These are phyloP conservation scores for Clitarchus hookeri DNA, from an alignment of 2,888 invertebrate species.

Conservation along the genomic window DNA sequence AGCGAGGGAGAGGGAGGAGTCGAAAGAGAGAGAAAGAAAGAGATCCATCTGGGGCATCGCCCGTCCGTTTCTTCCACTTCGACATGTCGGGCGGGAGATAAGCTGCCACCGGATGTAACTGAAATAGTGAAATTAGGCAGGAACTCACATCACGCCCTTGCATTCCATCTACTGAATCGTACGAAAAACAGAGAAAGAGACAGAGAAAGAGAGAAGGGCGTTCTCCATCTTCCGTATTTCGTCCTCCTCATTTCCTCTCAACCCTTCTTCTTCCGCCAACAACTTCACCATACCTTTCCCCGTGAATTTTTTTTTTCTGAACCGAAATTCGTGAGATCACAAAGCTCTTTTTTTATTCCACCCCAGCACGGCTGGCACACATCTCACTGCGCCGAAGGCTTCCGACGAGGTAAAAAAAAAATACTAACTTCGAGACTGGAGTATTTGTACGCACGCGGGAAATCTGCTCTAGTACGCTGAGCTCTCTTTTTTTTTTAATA, in stretches of 20 bases:
- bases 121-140: conserved; percentile 24
- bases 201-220: background rate
- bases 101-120: conserved; percentile 19
- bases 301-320: background rate
- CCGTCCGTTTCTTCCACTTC: background rate
- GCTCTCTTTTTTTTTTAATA: too few relatives aligned
- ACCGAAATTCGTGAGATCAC: background rate
- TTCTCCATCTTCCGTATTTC: background rate
- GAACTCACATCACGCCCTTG: background rate
- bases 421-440: background rate
- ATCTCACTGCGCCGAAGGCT: background rate
- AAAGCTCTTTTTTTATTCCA: background rate
- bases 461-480: background rate
- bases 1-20: background rate
- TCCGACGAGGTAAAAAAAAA: background rate
- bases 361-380: background rate
- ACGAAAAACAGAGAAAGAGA: background rate
- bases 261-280: background rate
- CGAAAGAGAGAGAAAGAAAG: background rate
- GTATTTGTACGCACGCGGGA: background rate
- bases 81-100: background rate
- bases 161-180: background rate
- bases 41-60: background rate
- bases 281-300: background rate
- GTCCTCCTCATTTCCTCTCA: background rate